phyloP scores from a whole-genome alignment of 2,113 vertebrate genomes.

The Oceanodroma tethys region DNA sequence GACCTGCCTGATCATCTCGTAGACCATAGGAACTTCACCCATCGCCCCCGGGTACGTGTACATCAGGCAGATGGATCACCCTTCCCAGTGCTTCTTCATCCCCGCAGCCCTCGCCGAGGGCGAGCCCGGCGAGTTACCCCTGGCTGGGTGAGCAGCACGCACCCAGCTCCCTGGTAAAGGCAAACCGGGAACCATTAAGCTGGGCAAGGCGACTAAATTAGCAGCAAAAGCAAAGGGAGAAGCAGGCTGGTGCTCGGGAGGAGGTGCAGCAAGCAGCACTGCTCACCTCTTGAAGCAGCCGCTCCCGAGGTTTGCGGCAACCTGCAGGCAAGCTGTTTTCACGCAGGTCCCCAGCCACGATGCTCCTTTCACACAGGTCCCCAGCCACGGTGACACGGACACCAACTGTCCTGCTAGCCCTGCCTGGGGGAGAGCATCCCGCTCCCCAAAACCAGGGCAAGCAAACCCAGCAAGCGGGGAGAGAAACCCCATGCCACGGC shows the following conservation, averaged over 20 bases:
- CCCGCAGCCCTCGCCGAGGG: not conserved
- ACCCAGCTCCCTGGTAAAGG: not conserved
- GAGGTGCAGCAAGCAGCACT: not conserved
- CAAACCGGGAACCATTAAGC: not conserved
- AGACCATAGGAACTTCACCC: not conserved
- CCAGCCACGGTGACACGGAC: not conserved
- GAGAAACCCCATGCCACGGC: fast-evolving
- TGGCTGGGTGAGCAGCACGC: not conserved
- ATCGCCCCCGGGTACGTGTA: fast-evolving
- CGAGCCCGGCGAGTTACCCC: not conserved
- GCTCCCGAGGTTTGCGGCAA: not conserved
- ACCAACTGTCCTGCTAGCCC: not conserved
- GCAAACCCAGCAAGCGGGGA: not conserved
- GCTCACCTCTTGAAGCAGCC: not conserved
- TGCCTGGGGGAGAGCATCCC: not conserved
- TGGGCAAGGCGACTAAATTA: not conserved
- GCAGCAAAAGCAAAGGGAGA: not conserved
- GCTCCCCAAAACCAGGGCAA: not conserved
- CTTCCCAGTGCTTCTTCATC: fast-evolving
- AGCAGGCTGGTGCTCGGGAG: not conserved
- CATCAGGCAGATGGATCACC: fast-evolving
- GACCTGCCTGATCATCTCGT: fast-evolving
- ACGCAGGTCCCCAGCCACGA: not conserved
- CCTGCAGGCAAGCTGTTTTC: not conserved
- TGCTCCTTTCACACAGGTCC: not conserved